These are phyloP conservation scores for Dermolepida albohirtum DNA, from an alignment of 2,888 invertebrate genomes.

Conservation along the genomic window DNA sequence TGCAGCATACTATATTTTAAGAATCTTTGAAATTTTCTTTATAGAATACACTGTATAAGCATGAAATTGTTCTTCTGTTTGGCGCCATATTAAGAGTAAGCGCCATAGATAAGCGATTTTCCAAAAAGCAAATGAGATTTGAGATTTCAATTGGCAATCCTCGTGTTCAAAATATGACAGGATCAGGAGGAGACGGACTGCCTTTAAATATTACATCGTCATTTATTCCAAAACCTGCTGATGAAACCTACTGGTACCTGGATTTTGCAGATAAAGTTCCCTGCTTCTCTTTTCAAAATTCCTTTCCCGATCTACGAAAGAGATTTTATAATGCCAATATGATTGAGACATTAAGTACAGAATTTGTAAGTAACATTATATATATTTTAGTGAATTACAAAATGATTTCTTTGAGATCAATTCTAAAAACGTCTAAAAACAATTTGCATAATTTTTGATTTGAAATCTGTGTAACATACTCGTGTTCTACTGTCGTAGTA, in stretches of 20 bases:
- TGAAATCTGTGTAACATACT: too few relatives aligned
- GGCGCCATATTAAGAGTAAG: constrained; percentile 75
- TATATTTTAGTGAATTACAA: too few relatives aligned
- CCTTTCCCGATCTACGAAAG: constrained; percentile 75
- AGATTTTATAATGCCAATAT: constrained; percentile 77
- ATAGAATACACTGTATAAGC: constrained; percentile 71
- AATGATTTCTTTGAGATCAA: too few relatives aligned
- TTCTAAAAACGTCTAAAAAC: too few relatives aligned
- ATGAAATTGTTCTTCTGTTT: constrained; percentile 74
- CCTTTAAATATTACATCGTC: constrained; percentile 47
- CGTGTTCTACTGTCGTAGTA: too few relatives aligned
- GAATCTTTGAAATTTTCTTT: constrained; percentile 39
- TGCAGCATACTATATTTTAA: not conserved
- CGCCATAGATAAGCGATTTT: constrained; percentile 72
- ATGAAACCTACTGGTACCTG: constrained; percentile 56
- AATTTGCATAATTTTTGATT: too few relatives aligned
- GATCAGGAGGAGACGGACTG: constrained; percentile 31
- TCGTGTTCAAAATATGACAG: constrained; percentile 59
- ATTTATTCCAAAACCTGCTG: constrained; percentile 51
- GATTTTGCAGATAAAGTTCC: constrained; percentile 73
- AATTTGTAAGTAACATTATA: constrained; percentile 67
- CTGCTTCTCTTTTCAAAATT: constrained; percentile 72
- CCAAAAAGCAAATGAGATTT: constrained; percentile 71
- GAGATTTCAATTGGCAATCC: constrained; percentile 77
- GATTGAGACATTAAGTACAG: constrained; percentile 70